These are phyloP conservation scores for Tupaia chinensis DNA, from an alignment of 2,113 vertebrate genomes.

Conservation along the genomic window DNA sequence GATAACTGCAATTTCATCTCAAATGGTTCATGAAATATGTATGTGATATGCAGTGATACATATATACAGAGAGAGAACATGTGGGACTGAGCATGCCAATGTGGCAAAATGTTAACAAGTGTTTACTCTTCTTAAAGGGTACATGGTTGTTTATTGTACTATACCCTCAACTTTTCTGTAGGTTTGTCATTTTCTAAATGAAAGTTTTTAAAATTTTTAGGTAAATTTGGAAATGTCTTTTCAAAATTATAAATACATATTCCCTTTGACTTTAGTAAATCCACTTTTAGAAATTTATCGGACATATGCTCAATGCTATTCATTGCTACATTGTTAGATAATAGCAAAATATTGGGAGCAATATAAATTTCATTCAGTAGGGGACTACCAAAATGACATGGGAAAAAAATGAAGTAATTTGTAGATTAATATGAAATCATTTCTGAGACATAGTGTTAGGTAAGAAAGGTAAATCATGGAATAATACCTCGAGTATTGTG, in stretches of 20 bases:
- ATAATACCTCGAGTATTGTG: background rate
- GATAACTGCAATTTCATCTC: conserved; percentile 19
- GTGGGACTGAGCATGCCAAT: background rate
- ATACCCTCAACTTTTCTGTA: conserved; percentile 20
- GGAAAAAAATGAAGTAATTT: background rate
- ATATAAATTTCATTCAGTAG: background rate
- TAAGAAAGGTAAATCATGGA: background rate
- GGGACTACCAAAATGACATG: background rate
- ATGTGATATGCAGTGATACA: background rate
- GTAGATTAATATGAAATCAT: background rate
- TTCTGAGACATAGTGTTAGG: background rate
- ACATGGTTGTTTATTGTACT: background rate
- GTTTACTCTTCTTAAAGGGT: background rate
- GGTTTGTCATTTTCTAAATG: conserved; percentile 16
- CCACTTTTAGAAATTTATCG: background rate
- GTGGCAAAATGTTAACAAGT: conserved; percentile 22
- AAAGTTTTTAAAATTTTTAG: background rate
- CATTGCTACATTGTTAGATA: background rate
- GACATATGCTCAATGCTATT: background rate
- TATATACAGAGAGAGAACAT: background rate
- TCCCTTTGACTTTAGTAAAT: background rate
- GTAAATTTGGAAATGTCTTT: conserved; percentile 16
- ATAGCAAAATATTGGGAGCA: background rate
- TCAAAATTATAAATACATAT: conserved; percentile 14
- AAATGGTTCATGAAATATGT: conserved; percentile 38